These are phyloP conservation scores for Onthophagus sagittarius DNA, from an alignment of 2,888 invertebrate genomes.

Conservation along the genomic window DNA sequence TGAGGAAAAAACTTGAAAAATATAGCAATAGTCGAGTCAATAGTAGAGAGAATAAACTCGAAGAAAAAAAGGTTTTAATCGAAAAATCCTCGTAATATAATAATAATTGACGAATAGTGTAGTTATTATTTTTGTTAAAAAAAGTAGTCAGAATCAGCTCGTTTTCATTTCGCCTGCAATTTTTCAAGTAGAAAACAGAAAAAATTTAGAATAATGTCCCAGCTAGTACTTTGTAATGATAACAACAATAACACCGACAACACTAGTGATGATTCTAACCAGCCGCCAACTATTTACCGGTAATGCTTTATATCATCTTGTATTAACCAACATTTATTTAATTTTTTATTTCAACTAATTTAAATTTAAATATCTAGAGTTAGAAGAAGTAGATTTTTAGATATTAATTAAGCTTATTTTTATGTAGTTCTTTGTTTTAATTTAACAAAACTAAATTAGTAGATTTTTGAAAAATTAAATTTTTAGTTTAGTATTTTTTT, in stretches of 20 bases:
- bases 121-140: slow-evolving; percentile 15
- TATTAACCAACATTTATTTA: background rate
- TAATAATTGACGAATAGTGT: background rate
- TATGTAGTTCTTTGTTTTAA: no score
- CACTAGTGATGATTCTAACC: slow-evolving; percentile 81
- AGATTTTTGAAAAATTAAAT: no score
- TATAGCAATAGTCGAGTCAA: slow-evolving; percentile 22
- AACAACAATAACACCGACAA: slow-evolving; percentile 73
- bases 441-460: no score
- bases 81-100: background rate
- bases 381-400: background rate
- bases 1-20: slow-evolving; percentile 10
- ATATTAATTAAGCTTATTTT: no score
- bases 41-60: slow-evolving; percentile 7
- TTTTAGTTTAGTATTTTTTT: background rate
- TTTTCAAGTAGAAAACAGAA: slow-evolving; percentile 4
- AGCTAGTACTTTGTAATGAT: slow-evolving; percentile 69
- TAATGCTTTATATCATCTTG: slow-evolving; percentile 44
- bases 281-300: slow-evolving; percentile 86
- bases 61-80: no score
- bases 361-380: no score
- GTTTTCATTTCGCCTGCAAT: background rate
- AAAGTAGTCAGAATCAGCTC: background rate
- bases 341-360: background rate
- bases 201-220: slow-evolving; percentile 55